Evolutionary conservation across 2,113 vertebrate genomes (phyloP).

Genomic region (Daubentonia madagascariensis): DNA sequence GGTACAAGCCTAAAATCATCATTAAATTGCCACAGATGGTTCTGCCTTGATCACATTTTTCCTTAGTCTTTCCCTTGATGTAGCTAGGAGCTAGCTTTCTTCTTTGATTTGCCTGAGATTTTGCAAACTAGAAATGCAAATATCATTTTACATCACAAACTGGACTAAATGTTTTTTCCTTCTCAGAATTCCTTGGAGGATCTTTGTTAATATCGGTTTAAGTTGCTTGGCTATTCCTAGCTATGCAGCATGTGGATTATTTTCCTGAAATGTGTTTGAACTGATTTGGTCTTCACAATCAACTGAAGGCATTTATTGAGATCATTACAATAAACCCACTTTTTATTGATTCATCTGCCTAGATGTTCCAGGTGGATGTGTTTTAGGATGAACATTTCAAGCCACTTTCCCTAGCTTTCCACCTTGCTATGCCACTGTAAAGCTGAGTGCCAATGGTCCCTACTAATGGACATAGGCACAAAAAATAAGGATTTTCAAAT

Average conservation of each 20-base stretch:
- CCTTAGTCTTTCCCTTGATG: conserved; percentile 24
- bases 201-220: not conserved
- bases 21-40: conserved; percentile 63
- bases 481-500: not conserved
- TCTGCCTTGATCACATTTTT: conserved; percentile 33
- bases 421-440: not conserved
- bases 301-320: not conserved
- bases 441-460: not conserved
- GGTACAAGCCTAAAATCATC: conserved; percentile 44
- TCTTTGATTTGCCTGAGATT: conserved; percentile 32
- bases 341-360: not conserved
- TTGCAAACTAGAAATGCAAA: conserved; percentile 53
- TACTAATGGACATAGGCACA: not conserved
- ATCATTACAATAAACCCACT: not conserved
- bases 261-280: not conserved
- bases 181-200: not conserved
- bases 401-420: not conserved
- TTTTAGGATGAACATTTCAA: not conserved
- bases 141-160: conserved; percentile 42
- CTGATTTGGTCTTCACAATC: not conserved
- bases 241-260: not conserved
- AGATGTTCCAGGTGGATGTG: not conserved
- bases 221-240: not conserved
- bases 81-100: conserved; percentile 20
- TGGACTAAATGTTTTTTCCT: conserved; percentile 4